Percentiles rank a stretch among this genome's conserved stretches.
These are phyloP conservation scores for Astreopora myriophthalma DNA, from an alignment of 64 coral and sea anemone species.

Conservation along the genomic window DNA sequence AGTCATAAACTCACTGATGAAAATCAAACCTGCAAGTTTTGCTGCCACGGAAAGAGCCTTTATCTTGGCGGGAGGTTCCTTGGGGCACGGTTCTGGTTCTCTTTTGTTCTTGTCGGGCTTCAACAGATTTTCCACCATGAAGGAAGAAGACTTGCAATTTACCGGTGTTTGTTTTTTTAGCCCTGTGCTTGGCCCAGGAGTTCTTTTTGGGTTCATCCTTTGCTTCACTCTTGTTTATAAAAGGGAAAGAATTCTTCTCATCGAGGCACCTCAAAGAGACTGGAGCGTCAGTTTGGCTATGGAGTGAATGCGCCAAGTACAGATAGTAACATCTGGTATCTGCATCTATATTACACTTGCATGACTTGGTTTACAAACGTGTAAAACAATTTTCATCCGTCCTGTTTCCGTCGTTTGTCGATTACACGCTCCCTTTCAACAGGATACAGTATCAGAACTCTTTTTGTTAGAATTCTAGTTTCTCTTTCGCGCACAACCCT, in stretches of 20 bases:
- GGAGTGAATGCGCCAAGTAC: conserved; percentile 3
- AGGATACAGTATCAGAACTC: neutral
- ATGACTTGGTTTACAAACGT: neutral
- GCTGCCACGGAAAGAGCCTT: conserved; percentile 37
- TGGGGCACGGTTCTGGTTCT: neutral
- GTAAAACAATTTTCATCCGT: neutral
- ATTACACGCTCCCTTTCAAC: neutral
- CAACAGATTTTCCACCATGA: conserved; percentile 42
- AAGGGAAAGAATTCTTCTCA: neutral
- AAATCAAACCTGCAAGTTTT: conserved; percentile 23
- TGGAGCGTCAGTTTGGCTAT: neutral
- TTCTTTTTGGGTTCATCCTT: neutral
- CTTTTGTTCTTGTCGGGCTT: neutral
- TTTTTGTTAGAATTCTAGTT: neutral
- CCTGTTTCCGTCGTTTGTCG: conserved; percentile 6
- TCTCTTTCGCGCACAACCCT: neutral
- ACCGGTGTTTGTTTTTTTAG: neutral
- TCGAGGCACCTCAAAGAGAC: neutral
- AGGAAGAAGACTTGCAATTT: conserved; percentile 1
- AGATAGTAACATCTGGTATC: conserved; percentile 27
- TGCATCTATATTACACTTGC: neutral
- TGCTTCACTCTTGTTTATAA: neutral
- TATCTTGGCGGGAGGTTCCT: conserved; percentile 19
- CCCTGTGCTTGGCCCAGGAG: neutral
- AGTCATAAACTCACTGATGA: neutral